Conservation (phyloP, 1,140 invertebrate species). For the Drosophila dunni region DNA sequence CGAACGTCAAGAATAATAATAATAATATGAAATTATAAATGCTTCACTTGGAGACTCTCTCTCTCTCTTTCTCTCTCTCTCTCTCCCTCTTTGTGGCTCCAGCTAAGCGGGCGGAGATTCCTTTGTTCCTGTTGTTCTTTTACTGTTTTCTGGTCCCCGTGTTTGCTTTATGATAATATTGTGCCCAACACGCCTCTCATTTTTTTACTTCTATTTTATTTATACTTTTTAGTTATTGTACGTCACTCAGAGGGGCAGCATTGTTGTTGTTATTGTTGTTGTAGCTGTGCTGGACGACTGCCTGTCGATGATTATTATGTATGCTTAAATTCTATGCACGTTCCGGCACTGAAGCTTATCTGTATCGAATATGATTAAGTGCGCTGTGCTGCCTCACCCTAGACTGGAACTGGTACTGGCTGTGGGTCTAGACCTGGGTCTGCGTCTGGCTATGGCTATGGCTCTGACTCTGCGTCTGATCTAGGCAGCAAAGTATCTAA, state of each 20-base stretch:
- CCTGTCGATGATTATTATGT: slow-evolving; percentile 78
- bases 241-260: slow-evolving; percentile 46
- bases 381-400: slow-evolving; percentile 68
- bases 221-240: slow-evolving; percentile 43
- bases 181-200: slow-evolving; percentile 44
- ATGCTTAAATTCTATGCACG: slow-evolving; percentile 82
- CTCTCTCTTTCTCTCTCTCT: not conserved
- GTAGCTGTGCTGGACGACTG: slow-evolving; percentile 40
- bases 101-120: slow-evolving; percentile 1
- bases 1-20: slow-evolving; percentile 70
- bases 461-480: slow-evolving; percentile 13
- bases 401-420: slow-evolving; percentile 15
- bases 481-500: slow-evolving; percentile 40
- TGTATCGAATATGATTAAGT: slow-evolving; percentile 83
- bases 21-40: slow-evolving; percentile 81
- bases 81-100: not conserved
- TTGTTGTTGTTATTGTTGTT: slow-evolving; percentile 26
- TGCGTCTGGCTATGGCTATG: not conserved
- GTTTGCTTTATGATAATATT: slow-evolving; percentile 72
- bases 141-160: slow-evolving; percentile 44
- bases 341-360: slow-evolving; percentile 80
- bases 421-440: not conserved
- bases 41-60: slow-evolving; percentile 40
- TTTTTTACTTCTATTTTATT: slow-evolving; percentile 14
- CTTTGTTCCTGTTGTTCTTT: slow-evolving; percentile 38